phyloP scores from a whole-genome alignment of 2,113 vertebrate species.

The Lasiurus cinereus region DNA sequence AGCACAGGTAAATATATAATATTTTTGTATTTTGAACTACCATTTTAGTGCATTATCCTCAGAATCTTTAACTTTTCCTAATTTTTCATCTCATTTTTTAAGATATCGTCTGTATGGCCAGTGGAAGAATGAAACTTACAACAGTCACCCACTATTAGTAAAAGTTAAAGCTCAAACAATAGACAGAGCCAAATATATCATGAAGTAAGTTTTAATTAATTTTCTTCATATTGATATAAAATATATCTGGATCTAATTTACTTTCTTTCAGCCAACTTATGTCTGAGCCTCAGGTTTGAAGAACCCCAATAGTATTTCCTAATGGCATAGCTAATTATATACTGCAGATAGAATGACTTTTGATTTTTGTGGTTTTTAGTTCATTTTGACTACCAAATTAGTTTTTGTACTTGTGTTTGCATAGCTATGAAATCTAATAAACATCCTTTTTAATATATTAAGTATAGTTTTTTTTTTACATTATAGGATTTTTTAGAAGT shows the following conservation, averaged over 20 bases:
- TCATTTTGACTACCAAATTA: constrained; percentile 57
- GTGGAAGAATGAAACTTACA: constrained; percentile 99
- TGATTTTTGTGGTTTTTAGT: constrained; percentile 48
- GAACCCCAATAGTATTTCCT: constrained; percentile 33
- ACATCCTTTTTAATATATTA: constrained; percentile 22
- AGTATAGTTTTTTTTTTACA: background rate
- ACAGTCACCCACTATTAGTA: constrained; percentile 95
- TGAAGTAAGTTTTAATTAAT: constrained; percentile 93
- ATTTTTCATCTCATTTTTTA: constrained; percentile 62
- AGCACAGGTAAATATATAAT: constrained; percentile 92
- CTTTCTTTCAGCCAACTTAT: constrained; percentile 42
- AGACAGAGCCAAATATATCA: constrained; percentile 96
- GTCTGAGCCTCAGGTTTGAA: constrained; percentile 48
- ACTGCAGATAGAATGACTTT: constrained; percentile 5
- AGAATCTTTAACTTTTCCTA: constrained; percentile 56
- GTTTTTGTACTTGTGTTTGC: constrained; percentile 20
- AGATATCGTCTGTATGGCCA: constrained; percentile 99
- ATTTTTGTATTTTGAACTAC: constrained; percentile 43
- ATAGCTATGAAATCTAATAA: constrained; percentile 21
- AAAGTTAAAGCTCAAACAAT: constrained; percentile 99
- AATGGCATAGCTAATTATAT: constrained; percentile 15
- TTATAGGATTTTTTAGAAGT: background rate
- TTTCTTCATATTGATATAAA: constrained; percentile 51
- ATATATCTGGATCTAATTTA: constrained; percentile 42
- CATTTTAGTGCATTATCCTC: background rate